These are phyloP conservation scores for Bryconaethiops microstoma DNA, from an alignment of 2,797 vertebrate genomes.

Conservation along the genomic window DNA sequence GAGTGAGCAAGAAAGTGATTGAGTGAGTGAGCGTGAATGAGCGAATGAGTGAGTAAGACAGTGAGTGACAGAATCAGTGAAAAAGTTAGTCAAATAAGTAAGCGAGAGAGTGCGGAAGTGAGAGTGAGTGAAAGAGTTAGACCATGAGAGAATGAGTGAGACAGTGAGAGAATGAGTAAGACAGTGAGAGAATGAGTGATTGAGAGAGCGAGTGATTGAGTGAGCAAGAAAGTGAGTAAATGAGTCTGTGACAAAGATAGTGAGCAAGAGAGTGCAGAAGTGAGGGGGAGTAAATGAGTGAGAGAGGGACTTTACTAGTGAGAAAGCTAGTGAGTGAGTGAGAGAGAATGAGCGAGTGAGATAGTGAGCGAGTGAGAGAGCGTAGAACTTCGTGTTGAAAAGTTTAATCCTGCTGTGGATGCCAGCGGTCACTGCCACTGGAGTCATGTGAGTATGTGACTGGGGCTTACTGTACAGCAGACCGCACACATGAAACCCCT, in stretches of 20 bases:
- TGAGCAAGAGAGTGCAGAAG: no score
- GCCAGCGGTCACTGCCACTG: conserved; percentile 3
- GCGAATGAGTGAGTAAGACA: no score
- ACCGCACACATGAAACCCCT: conserved; percentile 31
- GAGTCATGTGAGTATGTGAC: conserved; percentile 42
- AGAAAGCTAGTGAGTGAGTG: background rate
- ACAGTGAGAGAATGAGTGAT: conserved; percentile 40
- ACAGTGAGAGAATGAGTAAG: background rate
- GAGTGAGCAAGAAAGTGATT: background rate
- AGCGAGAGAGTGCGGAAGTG: no score
- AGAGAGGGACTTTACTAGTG: no score
- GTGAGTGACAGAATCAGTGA: no score
- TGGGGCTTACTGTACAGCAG: conserved; percentile 18
- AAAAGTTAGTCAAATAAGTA: no score
- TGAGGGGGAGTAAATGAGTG: no score
- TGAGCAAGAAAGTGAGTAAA: background rate
- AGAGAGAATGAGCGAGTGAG: conserved; percentile 31
- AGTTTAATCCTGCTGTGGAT: conserved; percentile 41
- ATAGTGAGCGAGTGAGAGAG: conserved; percentile 45
- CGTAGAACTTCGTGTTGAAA: conserved; percentile 17
- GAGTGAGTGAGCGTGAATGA: no score
- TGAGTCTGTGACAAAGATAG: background rate
- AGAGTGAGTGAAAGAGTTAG: no score
- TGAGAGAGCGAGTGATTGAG: no score
- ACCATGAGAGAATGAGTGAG: no score